Conservation (phyloP, 2,888 invertebrate species). For the Pasiphila rectangulata region DNA sequence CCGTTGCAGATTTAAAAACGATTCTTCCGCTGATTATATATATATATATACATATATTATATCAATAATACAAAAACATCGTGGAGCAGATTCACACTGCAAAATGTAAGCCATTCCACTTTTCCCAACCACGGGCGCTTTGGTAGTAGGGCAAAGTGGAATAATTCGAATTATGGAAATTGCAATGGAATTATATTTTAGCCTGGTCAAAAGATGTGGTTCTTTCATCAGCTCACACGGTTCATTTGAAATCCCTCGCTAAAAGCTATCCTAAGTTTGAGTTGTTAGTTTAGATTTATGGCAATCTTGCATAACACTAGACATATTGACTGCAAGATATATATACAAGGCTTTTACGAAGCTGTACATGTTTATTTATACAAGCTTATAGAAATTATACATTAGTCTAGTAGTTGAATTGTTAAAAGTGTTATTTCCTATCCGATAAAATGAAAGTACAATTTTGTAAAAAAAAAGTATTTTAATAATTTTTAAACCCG, state of each 20-base stretch:
- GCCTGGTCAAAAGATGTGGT: background rate
- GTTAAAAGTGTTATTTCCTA: slow-evolving; percentile 3
- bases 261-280: slow-evolving; percentile 13
- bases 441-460: slow-evolving; percentile 22
- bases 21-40: too few relatives aligned
- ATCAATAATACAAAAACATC: too few relatives aligned
- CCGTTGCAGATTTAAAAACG: too few relatives aligned
- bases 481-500: too few relatives aligned
- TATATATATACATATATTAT: too few relatives aligned
- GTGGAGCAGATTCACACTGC: too few relatives aligned
- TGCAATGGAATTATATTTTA: too few relatives aligned
- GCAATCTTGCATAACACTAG: slow-evolving; percentile 6
- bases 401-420: slow-evolving; percentile 23
- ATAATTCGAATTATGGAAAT: too few relatives aligned
- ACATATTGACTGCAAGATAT: slow-evolving; percentile 10
- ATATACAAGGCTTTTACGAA: slow-evolving; percentile 19
- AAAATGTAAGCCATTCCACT: too few relatives aligned
- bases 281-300: slow-evolving; percentile 5
- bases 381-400: slow-evolving; percentile 26
- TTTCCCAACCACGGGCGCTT: too few relatives aligned
- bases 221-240: slow-evolving; percentile 1
- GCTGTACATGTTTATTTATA: slow-evolving; percentile 6
- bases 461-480: slow-evolving; percentile 19
- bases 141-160: too few relatives aligned
- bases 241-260: slow-evolving; percentile 12